These are phyloP conservation scores for Drosophila lacteicornis DNA, from an alignment of 1,140 invertebrate species.

Conservation along the genomic window DNA sequence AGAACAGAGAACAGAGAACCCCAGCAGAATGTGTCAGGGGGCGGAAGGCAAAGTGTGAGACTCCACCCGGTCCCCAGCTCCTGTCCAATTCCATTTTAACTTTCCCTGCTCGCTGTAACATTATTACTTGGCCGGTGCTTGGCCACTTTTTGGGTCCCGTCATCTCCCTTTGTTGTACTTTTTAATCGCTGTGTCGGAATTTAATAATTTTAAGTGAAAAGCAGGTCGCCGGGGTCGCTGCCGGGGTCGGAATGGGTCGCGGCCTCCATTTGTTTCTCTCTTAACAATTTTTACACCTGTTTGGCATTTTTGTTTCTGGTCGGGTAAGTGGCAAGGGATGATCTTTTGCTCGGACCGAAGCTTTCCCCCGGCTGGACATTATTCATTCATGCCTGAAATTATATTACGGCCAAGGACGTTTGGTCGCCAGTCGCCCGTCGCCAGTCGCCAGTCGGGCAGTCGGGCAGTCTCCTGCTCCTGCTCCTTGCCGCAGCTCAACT, in stretches of 20 bases:
- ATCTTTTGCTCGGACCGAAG: conserved; percentile 13
- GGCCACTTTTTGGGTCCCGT: conserved; percentile 13
- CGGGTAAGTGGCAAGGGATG: conserved; percentile 42
- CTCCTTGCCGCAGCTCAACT: conserved; percentile 14
- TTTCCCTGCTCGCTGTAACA: conserved; percentile 36
- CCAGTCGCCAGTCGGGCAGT: background rate
- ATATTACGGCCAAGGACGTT: conserved; percentile 23
- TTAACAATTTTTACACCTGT: conserved; percentile 56
- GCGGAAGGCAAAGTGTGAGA: background rate
- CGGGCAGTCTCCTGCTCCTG: background rate
- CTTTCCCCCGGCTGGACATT: conserved; percentile 31
- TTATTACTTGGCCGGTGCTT: conserved; percentile 8
- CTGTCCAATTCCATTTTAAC: conserved; percentile 61
- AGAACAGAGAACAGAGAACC: no score
- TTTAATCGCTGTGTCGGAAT: conserved; percentile 64
- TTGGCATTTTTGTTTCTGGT: conserved; percentile 33
- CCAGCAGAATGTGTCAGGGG: background rate
- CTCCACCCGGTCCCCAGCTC: no score
- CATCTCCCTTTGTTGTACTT: conserved; percentile 19
- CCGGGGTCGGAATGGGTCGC: background rate
- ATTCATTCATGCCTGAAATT: conserved; percentile 39
- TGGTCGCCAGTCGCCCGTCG: conserved; percentile 1
- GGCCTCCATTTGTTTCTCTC: conserved; percentile 42
- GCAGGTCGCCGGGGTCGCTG: conserved; percentile 20
- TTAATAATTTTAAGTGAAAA: conserved; percentile 74